phyloP scores from a whole-genome alignment of 2,888 invertebrate species.

The Tipula helvola region DNA sequence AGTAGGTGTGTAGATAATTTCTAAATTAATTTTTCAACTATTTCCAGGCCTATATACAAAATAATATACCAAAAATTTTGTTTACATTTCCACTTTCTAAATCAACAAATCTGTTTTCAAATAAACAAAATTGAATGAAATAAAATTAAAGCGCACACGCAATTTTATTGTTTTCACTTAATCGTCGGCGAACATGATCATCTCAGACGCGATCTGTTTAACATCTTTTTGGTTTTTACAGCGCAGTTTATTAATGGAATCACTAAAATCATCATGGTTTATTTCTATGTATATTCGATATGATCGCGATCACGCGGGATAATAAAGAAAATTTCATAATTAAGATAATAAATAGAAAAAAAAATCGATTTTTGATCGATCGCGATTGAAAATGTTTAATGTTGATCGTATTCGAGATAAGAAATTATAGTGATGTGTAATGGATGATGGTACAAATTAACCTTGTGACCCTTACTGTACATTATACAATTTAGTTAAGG shows the following conservation, averaged over 20 bases:
- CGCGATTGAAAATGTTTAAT: neutral
- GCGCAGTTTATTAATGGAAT: neutral
- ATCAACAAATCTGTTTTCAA: neutral
- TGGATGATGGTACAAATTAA: neutral
- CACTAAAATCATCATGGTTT: neutral
- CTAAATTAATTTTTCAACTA: neutral
- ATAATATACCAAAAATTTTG: neutral
- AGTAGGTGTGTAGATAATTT: neutral
- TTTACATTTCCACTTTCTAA: neutral
- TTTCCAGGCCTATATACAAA: neutral
- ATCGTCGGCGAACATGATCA: neutral
- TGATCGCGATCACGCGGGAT: neutral
- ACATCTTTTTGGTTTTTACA: neutral
- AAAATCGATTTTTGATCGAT: neutral
- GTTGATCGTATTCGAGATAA: neutral
- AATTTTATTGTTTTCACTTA: neutral
- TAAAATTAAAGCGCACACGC: neutral
- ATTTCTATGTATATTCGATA: neutral
- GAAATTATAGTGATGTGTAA: neutral
- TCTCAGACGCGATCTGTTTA: neutral
- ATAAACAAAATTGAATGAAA: neutral
- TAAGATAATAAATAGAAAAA: neutral
- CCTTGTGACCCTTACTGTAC: neutral
- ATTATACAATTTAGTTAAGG: neutral
- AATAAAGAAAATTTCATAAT: neutral